Evolutionary conservation across 2,888 invertebrate genomes (phyloP).

Genomic region (Phania funesta): DNA sequence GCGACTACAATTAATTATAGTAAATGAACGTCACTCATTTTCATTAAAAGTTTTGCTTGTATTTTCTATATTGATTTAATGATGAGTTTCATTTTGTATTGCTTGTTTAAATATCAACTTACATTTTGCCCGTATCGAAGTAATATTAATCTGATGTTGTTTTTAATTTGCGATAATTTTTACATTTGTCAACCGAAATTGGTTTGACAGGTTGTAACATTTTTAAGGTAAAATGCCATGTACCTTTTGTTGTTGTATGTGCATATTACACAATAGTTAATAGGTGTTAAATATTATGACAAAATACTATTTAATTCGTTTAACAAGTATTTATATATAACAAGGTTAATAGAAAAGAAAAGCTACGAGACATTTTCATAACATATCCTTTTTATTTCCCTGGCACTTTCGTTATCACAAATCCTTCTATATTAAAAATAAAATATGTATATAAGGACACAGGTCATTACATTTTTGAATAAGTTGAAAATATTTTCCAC

Average conservation of each 20-base stretch:
- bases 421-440: too few relatives aligned
- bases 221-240: constrained; percentile 4
- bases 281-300: not conserved
- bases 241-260: not conserved
- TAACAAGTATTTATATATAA: not conserved
- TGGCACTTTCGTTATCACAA: too few relatives aligned
- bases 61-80: constrained; percentile 13
- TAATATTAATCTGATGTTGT: not conserved
- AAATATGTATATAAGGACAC: too few relatives aligned
- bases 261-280: constrained; percentile 16
- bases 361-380: not conserved
- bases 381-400: too few relatives aligned
- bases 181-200: constrained; percentile 32
- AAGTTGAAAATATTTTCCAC: too few relatives aligned
- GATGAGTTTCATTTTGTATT: constrained; percentile 3
- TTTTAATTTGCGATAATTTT: constrained; percentile 24
- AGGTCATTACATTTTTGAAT: too few relatives aligned
- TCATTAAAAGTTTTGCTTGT: constrained; percentile 14
- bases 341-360: not conserved
- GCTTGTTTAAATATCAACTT: too few relatives aligned
- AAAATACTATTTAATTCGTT: not conserved
- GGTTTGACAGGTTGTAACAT: constrained; percentile 21
- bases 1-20: not conserved
- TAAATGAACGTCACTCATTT: constrained; percentile 9
- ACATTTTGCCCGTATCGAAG: too few relatives aligned